A percentile compares a stretch with the other conserved stretches of the same genome.
Conservation (phyloP, 1,140 invertebrate genomes). For the Cydia amplana region DNA sequence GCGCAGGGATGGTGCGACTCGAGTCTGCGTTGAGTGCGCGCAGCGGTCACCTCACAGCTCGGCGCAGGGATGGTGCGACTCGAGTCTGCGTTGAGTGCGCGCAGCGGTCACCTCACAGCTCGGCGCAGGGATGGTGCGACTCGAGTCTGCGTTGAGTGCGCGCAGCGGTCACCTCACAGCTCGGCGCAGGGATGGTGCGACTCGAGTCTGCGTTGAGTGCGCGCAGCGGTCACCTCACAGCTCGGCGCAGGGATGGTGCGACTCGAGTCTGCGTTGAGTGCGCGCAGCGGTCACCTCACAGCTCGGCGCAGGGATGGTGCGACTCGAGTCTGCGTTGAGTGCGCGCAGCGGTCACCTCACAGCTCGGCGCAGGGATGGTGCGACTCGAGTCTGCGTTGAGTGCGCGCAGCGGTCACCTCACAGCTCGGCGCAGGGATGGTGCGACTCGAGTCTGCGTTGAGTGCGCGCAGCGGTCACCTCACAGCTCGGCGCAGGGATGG, state of each 20-base stretch:
- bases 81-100: no score
- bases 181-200: constrained; percentile 53
- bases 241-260: constrained; percentile 53
- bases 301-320: constrained; percentile 54
- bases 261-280: no score
- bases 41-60: constrained; percentile 52
- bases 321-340: no score
- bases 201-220: no score
- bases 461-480: constrained; percentile 39
- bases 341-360: constrained; percentile 43
- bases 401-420: constrained; percentile 43
- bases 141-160: no score
- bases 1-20: constrained; percentile 52
- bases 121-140: constrained; percentile 50
- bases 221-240: constrained; percentile 47
- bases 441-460: no score
- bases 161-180: constrained; percentile 48
- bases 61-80: constrained; percentile 52
- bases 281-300: constrained; percentile 46
- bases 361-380: constrained; percentile 55
- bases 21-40: no score
- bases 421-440: constrained; percentile 54
- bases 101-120: constrained; percentile 51
- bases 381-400: no score
- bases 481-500: constrained; percentile 55